A percentile compares a stretch with the other conserved stretches of the same genome.
Evolutionary conservation across 2,888 invertebrate species (phyloP).

Genomic region (Lasioglossum oenotherae): DNA sequence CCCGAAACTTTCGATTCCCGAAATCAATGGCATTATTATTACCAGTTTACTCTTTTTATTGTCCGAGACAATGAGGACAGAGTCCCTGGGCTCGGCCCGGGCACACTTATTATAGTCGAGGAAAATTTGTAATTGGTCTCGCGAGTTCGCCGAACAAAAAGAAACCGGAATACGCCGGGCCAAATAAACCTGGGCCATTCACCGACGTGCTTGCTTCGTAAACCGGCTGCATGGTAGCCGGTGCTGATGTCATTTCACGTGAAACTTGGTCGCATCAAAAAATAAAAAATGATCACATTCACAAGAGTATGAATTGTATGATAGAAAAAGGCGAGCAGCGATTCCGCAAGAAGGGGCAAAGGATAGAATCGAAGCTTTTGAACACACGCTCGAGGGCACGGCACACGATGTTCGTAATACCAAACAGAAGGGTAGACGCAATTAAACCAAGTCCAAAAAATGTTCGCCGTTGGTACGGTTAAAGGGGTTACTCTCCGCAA

Average conservation of each 20-base stretch:
- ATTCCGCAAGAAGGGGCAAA: background rate
- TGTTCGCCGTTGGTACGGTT: background rate
- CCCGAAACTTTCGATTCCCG: conserved; percentile 70
- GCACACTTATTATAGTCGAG: conserved; percentile 53
- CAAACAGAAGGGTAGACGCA: background rate
- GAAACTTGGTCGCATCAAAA: background rate
- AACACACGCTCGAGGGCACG: background rate
- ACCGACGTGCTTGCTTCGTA: background rate
- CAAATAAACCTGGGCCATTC: background rate
- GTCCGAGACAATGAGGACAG: conserved; percentile 56
- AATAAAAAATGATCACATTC: too few species aligned
- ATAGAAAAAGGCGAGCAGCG: background rate
- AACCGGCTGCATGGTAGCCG: background rate
- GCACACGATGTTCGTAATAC: background rate
- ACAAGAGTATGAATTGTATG: background rate
- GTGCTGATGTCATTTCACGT: background rate
- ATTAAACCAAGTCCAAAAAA: conserved; percentile 2
- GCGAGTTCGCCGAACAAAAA: conserved; percentile 35
- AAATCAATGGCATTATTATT: conserved; percentile 76
- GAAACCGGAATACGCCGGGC: background rate
- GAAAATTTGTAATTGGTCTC: conserved; percentile 64
- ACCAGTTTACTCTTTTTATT: conserved; percentile 69
- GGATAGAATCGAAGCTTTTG: background rate
- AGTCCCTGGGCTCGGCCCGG: background rate
- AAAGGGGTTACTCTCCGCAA: conserved; percentile 1